These are phyloP conservation scores for Ancistrus triradiatus DNA, from an alignment of 2,113 vertebrate genomes.

Conservation along the genomic window DNA sequence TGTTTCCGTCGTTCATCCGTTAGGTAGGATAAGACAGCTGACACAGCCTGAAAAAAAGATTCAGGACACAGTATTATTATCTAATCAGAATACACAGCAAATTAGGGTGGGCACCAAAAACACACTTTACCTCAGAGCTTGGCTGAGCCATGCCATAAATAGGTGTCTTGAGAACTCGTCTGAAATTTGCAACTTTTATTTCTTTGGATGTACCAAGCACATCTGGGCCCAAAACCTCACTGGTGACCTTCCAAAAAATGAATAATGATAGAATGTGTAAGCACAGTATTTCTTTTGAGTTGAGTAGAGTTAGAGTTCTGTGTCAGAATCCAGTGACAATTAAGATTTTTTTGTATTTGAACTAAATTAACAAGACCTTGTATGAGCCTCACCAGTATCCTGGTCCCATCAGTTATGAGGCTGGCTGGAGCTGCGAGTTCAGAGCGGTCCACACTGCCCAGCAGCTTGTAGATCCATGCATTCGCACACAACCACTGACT, in stretches of 20 bases:
- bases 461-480: conserved; percentile 77
- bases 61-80: background rate
- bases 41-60: conserved; percentile 61
- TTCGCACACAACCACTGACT: conserved; percentile 82
- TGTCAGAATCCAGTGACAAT: too few relatives aligned
- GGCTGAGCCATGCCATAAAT: conserved; percentile 83
- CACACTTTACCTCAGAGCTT: conserved; percentile 72
- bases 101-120: background rate
- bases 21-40: conserved; percentile 71
- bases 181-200: conserved; percentile 82
- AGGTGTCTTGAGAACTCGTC: conserved; percentile 79
- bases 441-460: conserved; percentile 55
- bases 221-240: conserved; percentile 72
- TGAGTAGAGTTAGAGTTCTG: too few relatives aligned
- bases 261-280: conserved; percentile 7
- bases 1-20: conserved; percentile 74
- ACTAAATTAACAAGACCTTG: background rate
- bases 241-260: conserved; percentile 60
- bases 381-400: conserved; percentile 69
- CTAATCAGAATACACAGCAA: background rate
- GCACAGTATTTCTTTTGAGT: background rate
- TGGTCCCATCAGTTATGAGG: conserved; percentile 62
- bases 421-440: conserved; percentile 61
- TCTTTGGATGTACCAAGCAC: conserved; percentile 78
- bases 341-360: too few relatives aligned